Conservation (phyloP, 2,113 vertebrate genomes). For the Lepus europaeus region DNA sequence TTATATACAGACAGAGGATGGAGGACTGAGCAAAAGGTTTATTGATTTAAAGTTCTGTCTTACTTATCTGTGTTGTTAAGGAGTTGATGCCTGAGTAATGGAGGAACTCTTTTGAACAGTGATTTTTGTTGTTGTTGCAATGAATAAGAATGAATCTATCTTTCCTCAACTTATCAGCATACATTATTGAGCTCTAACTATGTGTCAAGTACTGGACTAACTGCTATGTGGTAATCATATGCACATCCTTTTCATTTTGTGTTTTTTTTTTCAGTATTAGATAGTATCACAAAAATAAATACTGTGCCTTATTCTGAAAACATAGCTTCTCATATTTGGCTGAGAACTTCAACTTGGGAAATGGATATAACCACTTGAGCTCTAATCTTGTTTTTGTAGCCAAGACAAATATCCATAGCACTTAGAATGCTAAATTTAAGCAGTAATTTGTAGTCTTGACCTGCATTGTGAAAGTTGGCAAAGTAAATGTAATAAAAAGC, state of each 20-base stretch:
- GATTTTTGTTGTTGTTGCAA: neutral
- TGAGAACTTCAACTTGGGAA: conserved; percentile 24
- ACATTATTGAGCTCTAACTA: neutral
- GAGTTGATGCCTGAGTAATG: neutral
- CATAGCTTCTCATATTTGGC: conserved; percentile 1
- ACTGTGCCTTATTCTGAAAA: conserved; percentile 30
- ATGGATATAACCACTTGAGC: conserved; percentile 6
- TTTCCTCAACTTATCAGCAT: neutral
- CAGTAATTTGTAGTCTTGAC: neutral
- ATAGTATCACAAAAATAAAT: conserved; percentile 5
- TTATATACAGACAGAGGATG: neutral
- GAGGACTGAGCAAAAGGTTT: neutral
- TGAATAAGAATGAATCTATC: neutral
- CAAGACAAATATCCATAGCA: neutral
- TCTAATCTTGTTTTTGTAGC: conserved; percentile 32
- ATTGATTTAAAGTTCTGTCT: neutral
- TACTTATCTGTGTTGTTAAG: neutral
- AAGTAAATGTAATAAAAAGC: neutral
- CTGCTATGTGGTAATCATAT: neutral
- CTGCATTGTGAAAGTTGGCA: neutral
- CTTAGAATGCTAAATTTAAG: conserved; percentile 51
- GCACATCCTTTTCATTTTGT: neutral
- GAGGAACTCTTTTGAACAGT: neutral
- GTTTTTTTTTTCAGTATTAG: neutral
- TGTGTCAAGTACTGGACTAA: neutral